Conservation (phyloP, 2,888 invertebrate genomes). For the Caenorhabditis imperialis region DNA sequence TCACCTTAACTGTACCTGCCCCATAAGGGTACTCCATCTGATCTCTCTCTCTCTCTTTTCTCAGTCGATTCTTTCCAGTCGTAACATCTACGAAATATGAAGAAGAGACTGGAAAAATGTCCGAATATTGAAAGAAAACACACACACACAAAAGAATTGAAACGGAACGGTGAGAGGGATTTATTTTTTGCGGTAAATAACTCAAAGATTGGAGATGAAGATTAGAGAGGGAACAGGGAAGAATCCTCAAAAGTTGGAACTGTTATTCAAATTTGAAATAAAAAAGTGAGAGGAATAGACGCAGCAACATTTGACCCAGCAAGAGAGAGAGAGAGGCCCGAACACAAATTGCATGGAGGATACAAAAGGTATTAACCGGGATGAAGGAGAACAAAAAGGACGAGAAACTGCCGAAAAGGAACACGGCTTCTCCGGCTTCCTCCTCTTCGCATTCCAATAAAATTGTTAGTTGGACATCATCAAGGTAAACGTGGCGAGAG, state of each 20-base stretch:
- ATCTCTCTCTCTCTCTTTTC: slow-evolving; percentile 6
- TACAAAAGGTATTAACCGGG: slow-evolving; percentile 43
- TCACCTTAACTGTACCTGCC: slow-evolving; percentile 57
- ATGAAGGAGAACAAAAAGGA: background rate
- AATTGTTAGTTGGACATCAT: slow-evolving; percentile 18
- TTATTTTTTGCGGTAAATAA: no score
- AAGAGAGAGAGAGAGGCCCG: slow-evolving; percentile 11
- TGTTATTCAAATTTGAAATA: no score
- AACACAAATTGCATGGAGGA: slow-evolving; percentile 39
- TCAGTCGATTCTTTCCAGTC: no score
- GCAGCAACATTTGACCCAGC: slow-evolving; percentile 46
- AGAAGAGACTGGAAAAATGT: no score
- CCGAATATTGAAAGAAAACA: no score
- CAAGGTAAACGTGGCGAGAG: slow-evolving; percentile 29
- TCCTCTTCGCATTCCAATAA: no score
- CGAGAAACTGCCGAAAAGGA: background rate
- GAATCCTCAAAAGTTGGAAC: slow-evolving; percentile 41
- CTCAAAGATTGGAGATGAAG: no score
- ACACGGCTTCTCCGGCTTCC: no score
- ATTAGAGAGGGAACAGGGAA: no score
- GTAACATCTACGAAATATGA: no score
- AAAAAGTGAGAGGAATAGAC: slow-evolving; percentile 7
- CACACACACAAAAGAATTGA: no score
- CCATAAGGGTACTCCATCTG: slow-evolving; percentile 57
- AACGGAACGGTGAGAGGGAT: no score